Evolutionary conservation across 2,113 vertebrate species (phyloP), one percentile per base, ranked within the genome.

Genomic region (Triplophysa rosa): DNA sequence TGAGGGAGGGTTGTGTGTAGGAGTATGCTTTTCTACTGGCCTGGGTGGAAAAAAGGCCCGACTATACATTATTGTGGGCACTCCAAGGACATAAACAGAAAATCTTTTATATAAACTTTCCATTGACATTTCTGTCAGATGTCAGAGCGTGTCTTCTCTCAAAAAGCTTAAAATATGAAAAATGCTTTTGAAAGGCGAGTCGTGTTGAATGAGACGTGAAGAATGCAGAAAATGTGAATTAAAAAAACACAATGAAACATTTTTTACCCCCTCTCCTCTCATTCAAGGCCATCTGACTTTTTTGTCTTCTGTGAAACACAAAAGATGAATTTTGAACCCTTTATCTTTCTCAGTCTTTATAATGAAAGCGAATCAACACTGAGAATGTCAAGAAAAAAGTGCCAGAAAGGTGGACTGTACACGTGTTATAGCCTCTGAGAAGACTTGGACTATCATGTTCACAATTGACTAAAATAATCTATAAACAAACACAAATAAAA

Each of bases 51-150:
- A 45, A 81, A 81, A 74, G 69, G n/a, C 69, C 65, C 61, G 70
- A 81, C 75, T 26, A 59, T 69, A 61, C 58, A 77, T 21, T 59
- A 70, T 73, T 79, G 83, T 65, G 70, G 37, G 49, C 64, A 69
- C 65, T 81, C 66, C 83, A 84, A 84, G 83, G 83, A 81, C 83
- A 59, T 62, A 26, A 52, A 71, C 33, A 74, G 67, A 68, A 70
- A 21, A 67, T 6, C 52, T 54, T 78, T 81, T 74, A 75, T 63
- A 29, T 45, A 76, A 54, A 73, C 10, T n/a, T 47, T 42, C 65
- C 79, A 33, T 19, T 40, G 47, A 65, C 45, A 77, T 54, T 73
- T 74, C 23, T 23, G 37, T 40, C 40, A 49, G 64, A 76, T 63
- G 61, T 78, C 23, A 62, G 17, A 3, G 12, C 11, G 4, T 1